These are phyloP conservation scores for Cephalopholis sonnerati DNA, from an alignment of 2,113 vertebrate species.

Conservation along the genomic window DNA sequence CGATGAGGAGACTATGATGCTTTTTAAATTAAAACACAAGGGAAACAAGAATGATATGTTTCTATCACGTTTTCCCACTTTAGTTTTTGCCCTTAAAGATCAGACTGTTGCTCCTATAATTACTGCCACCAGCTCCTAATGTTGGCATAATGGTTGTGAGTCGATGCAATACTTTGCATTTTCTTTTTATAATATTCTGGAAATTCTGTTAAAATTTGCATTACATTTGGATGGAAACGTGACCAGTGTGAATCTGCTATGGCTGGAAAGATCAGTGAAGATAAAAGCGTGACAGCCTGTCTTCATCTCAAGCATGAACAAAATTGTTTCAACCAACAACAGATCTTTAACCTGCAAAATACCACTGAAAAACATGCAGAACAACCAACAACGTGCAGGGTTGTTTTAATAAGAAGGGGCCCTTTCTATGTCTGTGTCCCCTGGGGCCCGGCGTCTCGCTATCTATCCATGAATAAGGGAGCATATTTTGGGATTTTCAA, in stretches of 20 bases:
- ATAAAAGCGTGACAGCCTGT: neutral
- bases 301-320: neutral
- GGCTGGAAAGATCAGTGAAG: neutral
- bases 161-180: neutral
- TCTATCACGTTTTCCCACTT: neutral
- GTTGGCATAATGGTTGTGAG: neutral
- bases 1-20: neutral
- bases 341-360: neutral
- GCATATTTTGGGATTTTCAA: slow-evolving; percentile 5
- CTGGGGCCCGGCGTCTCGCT: neutral
- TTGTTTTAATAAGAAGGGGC: neutral
- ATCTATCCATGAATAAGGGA: slow-evolving; percentile 9
- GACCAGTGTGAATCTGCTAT: neutral
- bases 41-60: neutral
- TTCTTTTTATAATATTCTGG: neutral
- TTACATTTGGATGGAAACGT: neutral
- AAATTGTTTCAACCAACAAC: neutral
- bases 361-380: slow-evolving; percentile 7
- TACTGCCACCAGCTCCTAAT: neutral
- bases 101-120: neutral
- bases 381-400: neutral
- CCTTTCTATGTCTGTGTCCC: slow-evolving; percentile 4
- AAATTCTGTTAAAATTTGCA: neutral
- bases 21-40: neutral
- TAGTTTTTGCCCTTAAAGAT: neutral